Base-by-base conservation (phyloP, 2,797 vertebrate species). In the Cephalopachus bancanus region DNA sequence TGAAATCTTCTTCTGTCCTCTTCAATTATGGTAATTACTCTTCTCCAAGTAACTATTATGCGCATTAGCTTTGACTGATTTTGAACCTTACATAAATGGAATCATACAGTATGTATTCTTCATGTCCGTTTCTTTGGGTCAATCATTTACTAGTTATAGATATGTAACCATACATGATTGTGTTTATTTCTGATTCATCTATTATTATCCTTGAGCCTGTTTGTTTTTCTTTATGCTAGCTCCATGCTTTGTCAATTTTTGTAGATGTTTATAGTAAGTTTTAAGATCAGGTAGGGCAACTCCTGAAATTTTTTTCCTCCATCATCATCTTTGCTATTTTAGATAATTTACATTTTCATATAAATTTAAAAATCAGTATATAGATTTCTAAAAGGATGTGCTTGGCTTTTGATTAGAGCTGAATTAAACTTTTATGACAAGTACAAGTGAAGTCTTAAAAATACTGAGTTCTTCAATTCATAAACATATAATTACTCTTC, bases 371-470 rank as follows among this genome's bases (percentile, higher is more conserved):
- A 44, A 24, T 51, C 24, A 92, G 11, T 55, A 1, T 24, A 60
- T 78, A 78, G n/a, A 71, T 62, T 83, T n/a, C 33, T 51, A 89
- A 71, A 89, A 71, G 22, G 71, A 78, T 57, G 26, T 92, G 19
- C 11, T 76, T 5, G 26, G 53, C 8, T 83, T 89, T 92, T 69
- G n/a, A 81, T 11, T 95, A n/a, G 65, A 83, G 60, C 44, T 75
- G 7, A 83, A 71, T 83, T 83, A 76, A 69, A 88, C 4, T 9
- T 83, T 28, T 49, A 76, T 22, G 16, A 59, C 57, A 74, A 59
- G 30, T 85, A 53, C 16, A 80, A 81, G 20, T 81, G 9, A 60
- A 91, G 69, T 49, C n/a, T 86, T 74, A 55, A 91, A 90, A 86
- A 44, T 75, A 65, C 24, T 80, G 11, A 85, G 44, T 51, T 83